phyloP scores from a whole-genome alignment of 2,888 invertebrate genomes.

The Idaea straminata region DNA sequence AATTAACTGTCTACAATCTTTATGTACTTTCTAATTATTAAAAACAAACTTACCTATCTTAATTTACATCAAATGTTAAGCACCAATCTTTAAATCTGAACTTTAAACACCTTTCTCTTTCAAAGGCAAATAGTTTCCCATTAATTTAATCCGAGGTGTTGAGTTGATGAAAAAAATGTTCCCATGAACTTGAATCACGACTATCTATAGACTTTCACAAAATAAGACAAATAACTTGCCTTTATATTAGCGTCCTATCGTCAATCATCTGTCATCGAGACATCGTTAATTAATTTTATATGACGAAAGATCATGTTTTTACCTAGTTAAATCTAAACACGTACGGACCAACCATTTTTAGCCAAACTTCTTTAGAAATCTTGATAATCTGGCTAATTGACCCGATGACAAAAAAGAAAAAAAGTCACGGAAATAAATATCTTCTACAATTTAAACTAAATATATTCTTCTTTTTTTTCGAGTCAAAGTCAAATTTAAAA shows the following conservation, averaged over 20 bases:
- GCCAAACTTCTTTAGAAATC: too few species aligned
- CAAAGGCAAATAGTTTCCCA: neutral
- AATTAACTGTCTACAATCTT: neutral
- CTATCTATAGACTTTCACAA: conserved; percentile 21
- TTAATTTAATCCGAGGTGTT: neutral
- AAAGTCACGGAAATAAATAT: too few species aligned
- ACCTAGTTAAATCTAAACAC: neutral
- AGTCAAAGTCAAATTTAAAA: too few species aligned
- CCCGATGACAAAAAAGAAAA: too few species aligned
- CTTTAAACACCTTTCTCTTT: conserved; percentile 4
- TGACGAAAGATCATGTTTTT: neutral
- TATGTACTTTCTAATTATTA: neutral
- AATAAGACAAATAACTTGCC: conserved; percentile 23
- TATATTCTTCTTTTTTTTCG: too few species aligned
- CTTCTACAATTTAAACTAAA: too few species aligned
- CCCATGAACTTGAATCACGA: conserved; percentile 23
- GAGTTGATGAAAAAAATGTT: conserved; percentile 18
- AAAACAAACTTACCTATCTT: neutral
- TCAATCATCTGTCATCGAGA: conserved; percentile 24
- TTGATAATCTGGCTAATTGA: too few species aligned
- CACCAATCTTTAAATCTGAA: neutral
- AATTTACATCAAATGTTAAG: conserved; percentile 1
- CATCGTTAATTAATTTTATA: conserved; percentile 21
- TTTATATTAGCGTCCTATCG: conserved; percentile 26
- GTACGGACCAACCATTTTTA: too few species aligned